Conservation (phyloP, 1,140 invertebrate genomes). For the Gryon sp. region DNA sequence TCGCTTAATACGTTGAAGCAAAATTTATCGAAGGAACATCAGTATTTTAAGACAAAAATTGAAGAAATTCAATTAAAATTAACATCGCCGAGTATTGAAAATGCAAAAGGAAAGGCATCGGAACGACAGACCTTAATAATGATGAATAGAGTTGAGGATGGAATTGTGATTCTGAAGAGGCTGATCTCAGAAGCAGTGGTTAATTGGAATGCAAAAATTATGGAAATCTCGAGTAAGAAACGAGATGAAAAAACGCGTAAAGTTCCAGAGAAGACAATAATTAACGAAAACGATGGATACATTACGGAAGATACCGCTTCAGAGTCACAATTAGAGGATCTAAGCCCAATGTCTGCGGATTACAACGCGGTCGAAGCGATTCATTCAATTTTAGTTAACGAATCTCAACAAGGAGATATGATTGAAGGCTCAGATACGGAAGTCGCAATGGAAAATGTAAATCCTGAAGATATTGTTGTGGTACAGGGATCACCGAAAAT, state of each 20-base stretch:
- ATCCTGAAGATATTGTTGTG: conserved; percentile 72
- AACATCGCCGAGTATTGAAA: conserved; percentile 83
- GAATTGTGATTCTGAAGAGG: conserved; percentile 83
- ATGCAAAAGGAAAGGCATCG: conserved; percentile 71
- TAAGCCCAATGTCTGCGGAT: conserved; percentile 76
- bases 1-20: conserved; percentile 78
- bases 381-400: conserved; percentile 29
- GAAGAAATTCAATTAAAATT: conserved; percentile 87
- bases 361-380: conserved; percentile 77
- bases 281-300: conserved; percentile 71
- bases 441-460: conserved; percentile 58
- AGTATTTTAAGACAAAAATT: conserved; percentile 86
- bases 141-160: conserved; percentile 81
- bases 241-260: conserved; percentile 79
- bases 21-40: conserved; percentile 83
- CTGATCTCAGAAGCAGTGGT: conserved; percentile 83
- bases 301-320: conserved; percentile 76
- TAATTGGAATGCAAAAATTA: conserved; percentile 84
- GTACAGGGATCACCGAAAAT: conserved; percentile 73
- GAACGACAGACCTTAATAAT: conserved; percentile 69
- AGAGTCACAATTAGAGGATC: conserved; percentile 74
- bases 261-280: conserved; percentile 68
- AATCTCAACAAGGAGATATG: conserved; percentile 55
- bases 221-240: conserved; percentile 75
- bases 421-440: conserved; percentile 72